Conservation (phyloP, 2,888 invertebrate species). For the Eubasilissa splendida region DNA sequence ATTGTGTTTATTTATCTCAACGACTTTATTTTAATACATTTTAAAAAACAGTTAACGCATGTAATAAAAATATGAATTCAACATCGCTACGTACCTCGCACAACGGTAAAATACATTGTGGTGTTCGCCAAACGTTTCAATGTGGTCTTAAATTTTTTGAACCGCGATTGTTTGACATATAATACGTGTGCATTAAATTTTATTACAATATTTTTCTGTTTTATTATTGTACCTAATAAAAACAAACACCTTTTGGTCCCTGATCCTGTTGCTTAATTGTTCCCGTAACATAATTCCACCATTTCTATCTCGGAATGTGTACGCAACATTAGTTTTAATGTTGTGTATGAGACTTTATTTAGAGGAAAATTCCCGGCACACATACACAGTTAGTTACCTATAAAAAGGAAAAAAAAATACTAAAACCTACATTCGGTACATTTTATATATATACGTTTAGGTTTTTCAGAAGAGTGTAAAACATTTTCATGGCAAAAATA, state of each 20-base stretch:
- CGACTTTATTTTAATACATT: no score
- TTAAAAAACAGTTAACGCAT: no score
- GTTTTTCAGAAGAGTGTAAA: no score
- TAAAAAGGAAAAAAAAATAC: no score
- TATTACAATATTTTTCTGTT: slow-evolving; percentile 42
- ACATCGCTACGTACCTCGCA: background rate
- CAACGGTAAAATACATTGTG: background rate
- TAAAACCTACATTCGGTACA: no score
- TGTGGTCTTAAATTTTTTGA: slow-evolving; percentile 12
- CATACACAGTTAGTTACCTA: no score
- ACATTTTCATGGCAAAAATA: no score
- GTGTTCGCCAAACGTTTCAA: slow-evolving; percentile 3
- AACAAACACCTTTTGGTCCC: slow-evolving; percentile 41
- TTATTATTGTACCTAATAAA: slow-evolving; percentile 39
- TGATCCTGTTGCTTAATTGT: slow-evolving; percentile 38
- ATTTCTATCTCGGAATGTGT: slow-evolving; percentile 29
- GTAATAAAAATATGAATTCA: background rate
- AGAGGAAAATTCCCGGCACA: background rate
- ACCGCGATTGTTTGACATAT: slow-evolving; percentile 19
- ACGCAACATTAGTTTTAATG: slow-evolving; percentile 35
- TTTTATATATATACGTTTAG: no score
- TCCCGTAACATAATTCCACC: slow-evolving; percentile 31
- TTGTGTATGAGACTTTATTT: slow-evolving; percentile 25
- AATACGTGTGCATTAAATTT: slow-evolving; percentile 39
- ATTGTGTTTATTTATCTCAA: no score